Base-by-base conservation (phyloP, 2,888 invertebrate genomes). In the Hypselothyrea guttata region DNA sequence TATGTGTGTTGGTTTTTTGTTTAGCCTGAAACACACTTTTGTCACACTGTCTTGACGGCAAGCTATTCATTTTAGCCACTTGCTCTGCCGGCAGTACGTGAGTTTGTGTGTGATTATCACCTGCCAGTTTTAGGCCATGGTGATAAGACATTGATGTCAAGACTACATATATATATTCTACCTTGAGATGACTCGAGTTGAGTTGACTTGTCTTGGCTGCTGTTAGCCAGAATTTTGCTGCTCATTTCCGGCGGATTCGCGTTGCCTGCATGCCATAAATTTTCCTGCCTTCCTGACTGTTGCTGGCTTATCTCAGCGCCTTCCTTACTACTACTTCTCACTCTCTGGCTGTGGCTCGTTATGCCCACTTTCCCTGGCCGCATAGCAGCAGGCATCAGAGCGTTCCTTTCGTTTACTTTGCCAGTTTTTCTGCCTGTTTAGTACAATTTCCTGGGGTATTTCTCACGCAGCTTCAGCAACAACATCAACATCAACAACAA, bases 371-470 rank as follows among this genome's bases (percentile, higher is more conserved):
- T 79, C 58, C 45, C 51, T 44, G 33, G 47, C 67, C 56, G 53
- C 57, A 58, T 52, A 46, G 65, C 62, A 38, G 38, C 33, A n/a
- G n/a, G n/a, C n/a, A n/a, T n/a, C n/a, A n/a, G n/a, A 41, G 22
- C 41, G 22, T 8, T 37, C 55, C 2, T 49, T 72, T 46, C 52
- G 59, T 54, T 55, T 46, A 62, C 59, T 75, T 55, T 56, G 37
- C 35, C 53, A 44, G 60, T 51, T 57, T 66, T 61, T 78, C 71
- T 64, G 71, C 68, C 68, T 68, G 67, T 49, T 81, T 70, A 68
- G 71, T 70, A 77, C 82, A 81, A 79, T 79, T 81, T 79, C 74
- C 82, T 84, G 71, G 60, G 70, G 56, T 63, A 77, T 81, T 84
- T 74, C 69, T 81, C 68, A 79, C 63, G 56, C 63, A 63, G 51